A percentile compares a stretch with the other conserved stretches of the same genome.
Conservation (phyloP, 1,140 invertebrate genomes). For the Drosophila sp. region DNA sequence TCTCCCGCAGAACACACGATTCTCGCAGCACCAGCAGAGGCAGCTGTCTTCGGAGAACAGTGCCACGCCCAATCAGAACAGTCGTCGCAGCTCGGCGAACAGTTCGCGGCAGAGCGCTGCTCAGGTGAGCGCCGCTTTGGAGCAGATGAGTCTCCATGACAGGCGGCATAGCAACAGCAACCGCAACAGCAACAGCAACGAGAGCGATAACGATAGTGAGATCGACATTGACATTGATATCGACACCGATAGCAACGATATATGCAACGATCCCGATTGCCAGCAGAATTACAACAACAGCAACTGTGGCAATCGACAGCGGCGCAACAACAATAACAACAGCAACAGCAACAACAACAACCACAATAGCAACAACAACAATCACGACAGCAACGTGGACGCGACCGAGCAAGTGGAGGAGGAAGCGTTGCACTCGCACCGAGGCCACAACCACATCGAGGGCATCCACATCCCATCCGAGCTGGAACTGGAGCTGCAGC, state of each 20-base stretch:
- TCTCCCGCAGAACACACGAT: slow-evolving; percentile 60
- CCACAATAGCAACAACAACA: slow-evolving; percentile 38
- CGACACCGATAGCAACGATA: slow-evolving; percentile 54
- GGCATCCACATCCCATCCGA: slow-evolving; percentile 58
- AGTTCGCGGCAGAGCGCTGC: slow-evolving; percentile 69
- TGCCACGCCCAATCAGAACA: slow-evolving; percentile 71
- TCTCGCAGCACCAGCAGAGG: slow-evolving; percentile 71
- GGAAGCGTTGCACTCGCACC: no score
- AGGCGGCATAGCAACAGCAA: slow-evolving; percentile 37
- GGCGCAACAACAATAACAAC: slow-evolving; percentile 46
- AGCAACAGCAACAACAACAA: slow-evolving; percentile 48
- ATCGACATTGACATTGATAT: slow-evolving; percentile 34
- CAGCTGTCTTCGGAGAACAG: slow-evolving; percentile 64
- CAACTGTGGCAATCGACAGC: slow-evolving; percentile 29
- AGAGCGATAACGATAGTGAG: slow-evolving; percentile 36
- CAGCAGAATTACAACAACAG: slow-evolving; percentile 69
- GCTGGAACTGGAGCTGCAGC: slow-evolving; percentile 65
- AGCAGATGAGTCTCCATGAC: slow-evolving; percentile 50
- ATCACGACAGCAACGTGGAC: slow-evolving; percentile 44
- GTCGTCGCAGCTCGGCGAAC: slow-evolving; percentile 72
- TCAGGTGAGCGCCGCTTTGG: slow-evolving; percentile 61
- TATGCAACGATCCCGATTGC: slow-evolving; percentile 80
- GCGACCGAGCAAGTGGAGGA: not conserved
- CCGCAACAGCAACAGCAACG: slow-evolving; percentile 29
- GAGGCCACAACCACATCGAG: slow-evolving; percentile 46